Evolutionary conservation across 2,888 invertebrate genomes (phyloP).

Genomic region (Agriopis aurantiaria): DNA sequence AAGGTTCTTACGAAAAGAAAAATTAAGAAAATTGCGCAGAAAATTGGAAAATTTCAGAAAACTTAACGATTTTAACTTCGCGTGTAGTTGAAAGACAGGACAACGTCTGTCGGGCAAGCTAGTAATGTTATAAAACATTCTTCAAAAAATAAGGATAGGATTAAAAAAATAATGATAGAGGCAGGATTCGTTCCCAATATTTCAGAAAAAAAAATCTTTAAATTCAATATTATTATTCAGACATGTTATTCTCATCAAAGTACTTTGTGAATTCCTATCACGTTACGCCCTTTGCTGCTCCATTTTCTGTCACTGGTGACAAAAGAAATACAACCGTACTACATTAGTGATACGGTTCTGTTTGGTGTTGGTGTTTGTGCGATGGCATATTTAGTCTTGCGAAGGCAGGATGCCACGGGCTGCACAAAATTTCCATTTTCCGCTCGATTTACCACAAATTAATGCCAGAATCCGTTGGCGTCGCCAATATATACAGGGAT

Average conservation of each 20-base stretch:
- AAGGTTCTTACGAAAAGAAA: no score
- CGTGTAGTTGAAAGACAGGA: no score
- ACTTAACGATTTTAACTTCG: no score
- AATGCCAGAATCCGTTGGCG: conserved; percentile 81
- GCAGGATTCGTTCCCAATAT: no score
- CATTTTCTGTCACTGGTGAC: conserved; percentile 36
- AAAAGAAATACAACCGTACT: conserved; percentile 47
- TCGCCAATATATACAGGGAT: conserved; percentile 79
- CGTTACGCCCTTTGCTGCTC: conserved; percentile 58
- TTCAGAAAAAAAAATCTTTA: not conserved
- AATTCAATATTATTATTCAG: conserved; percentile 42
- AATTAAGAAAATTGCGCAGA: no score
- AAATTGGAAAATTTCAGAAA: no score
- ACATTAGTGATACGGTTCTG: conserved; percentile 42
- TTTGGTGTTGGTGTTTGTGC: conserved; percentile 48
- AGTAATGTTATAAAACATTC: no score
- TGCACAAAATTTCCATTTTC: conserved; percentile 86
- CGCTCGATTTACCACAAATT: conserved; percentile 84
- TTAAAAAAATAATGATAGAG: no score
- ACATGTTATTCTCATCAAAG: conserved; percentile 64
- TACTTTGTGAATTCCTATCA: conserved; percentile 69
- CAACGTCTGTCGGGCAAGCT: no score
- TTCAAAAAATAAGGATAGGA: no score
- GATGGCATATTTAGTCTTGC: conserved; percentile 50
- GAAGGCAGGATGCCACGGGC: conserved; percentile 67